Base-by-base conservation (phyloP, 2,113 vertebrate species). In the Heterocephalus glaber region DNA sequence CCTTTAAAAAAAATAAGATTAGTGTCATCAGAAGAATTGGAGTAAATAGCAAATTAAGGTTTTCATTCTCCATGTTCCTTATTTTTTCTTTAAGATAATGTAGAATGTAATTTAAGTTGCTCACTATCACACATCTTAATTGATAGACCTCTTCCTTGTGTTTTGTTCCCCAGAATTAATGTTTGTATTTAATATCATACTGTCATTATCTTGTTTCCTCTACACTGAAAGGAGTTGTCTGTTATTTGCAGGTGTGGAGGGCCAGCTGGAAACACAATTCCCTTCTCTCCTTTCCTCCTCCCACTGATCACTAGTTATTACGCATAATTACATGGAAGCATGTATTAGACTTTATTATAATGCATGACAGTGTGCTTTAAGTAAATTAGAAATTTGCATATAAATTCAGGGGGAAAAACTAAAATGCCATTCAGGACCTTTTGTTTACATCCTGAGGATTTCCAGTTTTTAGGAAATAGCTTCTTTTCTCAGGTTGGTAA, bases 201-300 rank as follows among this genome's bases (percentile, higher is more conserved):
- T 98, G 96, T 98, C 97, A 98, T 98, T 98, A 98, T 97, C 97
- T 98, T 98, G 98, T 98, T 98, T 98, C 95, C 97, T 98, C 97
- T 85, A 97, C 98, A 98, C 82, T 95, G 80, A 97, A 98, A 97
- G 96, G 74, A 98, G 95, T 95, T 97, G 96, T 95, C 97, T 98
- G 97, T 92, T 98, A 98, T 98, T 97, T 98, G 98, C 98, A 98
- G 98, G 98, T 98, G 98, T 98, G 95, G 94, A 94, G 47, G 95
- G 97, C 96, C 97, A 97, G 97, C 93, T 98, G 97, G 97, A 98
- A 94, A 97, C 63, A 97, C 89, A 97, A 95, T 96, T 95, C 90
- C 70, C 70, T 92, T 91, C 94, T 94, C 89, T 85, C 95, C 68
- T 28, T 89, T 68, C 96, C 94, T 96, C 97, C 96, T 94, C 85